Evolutionary conservation across 2,797 vertebrate species (phyloP), one percentile per base, ranked within the genome.

Genomic region (Synanceia verrucosa): DNA sequence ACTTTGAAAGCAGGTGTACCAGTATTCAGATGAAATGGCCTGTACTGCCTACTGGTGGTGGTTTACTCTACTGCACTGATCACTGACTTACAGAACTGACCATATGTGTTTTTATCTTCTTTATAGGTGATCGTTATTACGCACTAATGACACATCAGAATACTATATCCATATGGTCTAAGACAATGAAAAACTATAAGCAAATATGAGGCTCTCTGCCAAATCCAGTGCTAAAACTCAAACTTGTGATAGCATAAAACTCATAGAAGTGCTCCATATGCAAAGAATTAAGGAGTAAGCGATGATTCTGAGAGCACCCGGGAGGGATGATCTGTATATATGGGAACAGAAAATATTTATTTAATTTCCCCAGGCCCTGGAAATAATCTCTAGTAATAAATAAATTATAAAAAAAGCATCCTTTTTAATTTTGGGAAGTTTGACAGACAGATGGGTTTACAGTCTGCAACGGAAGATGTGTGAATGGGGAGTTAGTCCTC

Each of bases 11-110:
- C 37, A 33, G 19, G 9, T 11, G 34, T 24, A 34, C 9, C 9
- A 24, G 18, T 34, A 48, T 23, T 36, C 29, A 61, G 34, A 50
- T 62, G 1, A 9, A 37, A 18, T 31, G 34, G 28, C n/a, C 64
- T 65, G 60, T 70, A 47, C 52, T 77, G 73, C 46, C 60, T 55
- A 28, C 65, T 58, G 51, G 0, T 69, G 71, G 80, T 57, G 62
- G 5, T 6, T 31, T 58, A 23, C 13, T 58, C 9, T 26, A 37
- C 57, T 72, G 31, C 53, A 65, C 9, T 52, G 5, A 50, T 73
- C 19, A 14, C 5, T 59, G 2, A 70, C 23, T 24, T 28, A n/a
- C 7, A 34, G 12, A 60, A 24, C 23, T 18, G n/a, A 18, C 1
- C 3, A 10, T n/a, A 5, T 48, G 6, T 5, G 3, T n/a, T 31